A percentile compares a stretch with the other conserved stretches of the same genome.
These are phyloP conservation scores for Dunckerocampus dactyliophorus DNA, from an alignment of 2,113 vertebrate genomes.

Conservation along the genomic window DNA sequence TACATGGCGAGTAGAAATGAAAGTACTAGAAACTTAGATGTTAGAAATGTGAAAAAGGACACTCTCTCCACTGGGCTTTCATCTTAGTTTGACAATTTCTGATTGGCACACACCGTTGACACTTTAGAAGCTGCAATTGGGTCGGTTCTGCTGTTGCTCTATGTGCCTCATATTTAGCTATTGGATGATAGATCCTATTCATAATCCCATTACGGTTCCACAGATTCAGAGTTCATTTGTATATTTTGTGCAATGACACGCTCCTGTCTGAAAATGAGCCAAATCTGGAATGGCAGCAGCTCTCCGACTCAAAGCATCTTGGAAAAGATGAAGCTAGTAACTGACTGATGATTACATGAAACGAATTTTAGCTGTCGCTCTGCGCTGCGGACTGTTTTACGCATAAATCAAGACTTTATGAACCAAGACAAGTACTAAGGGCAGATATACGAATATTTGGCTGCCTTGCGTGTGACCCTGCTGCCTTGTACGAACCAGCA, in stretches of 20 bases:
- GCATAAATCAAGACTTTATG: no score
- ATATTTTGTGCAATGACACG: conserved; percentile 35
- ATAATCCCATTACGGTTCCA: conserved; percentile 57
- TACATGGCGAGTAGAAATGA: conserved; percentile 8
- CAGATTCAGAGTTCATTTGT: conserved; percentile 52
- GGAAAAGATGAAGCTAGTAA: conserved; percentile 27
- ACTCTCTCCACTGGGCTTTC: not conserved
- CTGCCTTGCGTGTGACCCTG: no score
- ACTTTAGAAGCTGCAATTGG: not conserved
- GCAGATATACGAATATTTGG: no score
- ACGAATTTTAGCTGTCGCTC: conserved; percentile 14
- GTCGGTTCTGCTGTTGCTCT: conserved; percentile 12
- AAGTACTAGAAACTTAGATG: not conserved
- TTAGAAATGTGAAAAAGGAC: conserved; percentile 4
- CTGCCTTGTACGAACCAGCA: no score
- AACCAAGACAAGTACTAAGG: no score
- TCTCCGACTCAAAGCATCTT: conserved; percentile 49
- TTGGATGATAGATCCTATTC: conserved; percentile 48
- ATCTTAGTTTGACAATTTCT: conserved; percentile 17
- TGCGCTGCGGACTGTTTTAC: not conserved
- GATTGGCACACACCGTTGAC: conserved; percentile 24
- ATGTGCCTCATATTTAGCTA: conserved; percentile 23
- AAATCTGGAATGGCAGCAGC: conserved; percentile 43
- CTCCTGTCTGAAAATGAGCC: conserved; percentile 35
- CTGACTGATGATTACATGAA: conserved; percentile 23